Evolutionary conservation across 2,113 vertebrate genomes (phyloP).

Genomic region (Osmerus mordax): DNA sequence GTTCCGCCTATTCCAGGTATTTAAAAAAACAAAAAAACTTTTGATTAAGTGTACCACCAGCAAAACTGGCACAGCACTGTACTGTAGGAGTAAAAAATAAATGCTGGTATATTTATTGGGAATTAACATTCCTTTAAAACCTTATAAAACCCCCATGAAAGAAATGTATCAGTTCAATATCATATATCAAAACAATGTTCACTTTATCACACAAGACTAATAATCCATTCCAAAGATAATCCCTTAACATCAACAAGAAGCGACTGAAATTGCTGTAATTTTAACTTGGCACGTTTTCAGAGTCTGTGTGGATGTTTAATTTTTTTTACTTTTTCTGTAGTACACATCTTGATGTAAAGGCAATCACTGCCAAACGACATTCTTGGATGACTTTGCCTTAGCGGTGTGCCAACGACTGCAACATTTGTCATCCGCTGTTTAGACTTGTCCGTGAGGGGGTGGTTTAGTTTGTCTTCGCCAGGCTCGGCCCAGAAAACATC

Average conservation of each 20-base stretch:
- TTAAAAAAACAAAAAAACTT: conserved; percentile 38
- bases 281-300: conserved; percentile 48
- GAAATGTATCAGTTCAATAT: conserved; percentile 17
- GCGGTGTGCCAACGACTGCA: conserved; percentile 46
- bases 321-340: conserved; percentile 12
- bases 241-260: conserved; percentile 48
- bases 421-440: conserved; percentile 59
- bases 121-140: conserved; percentile 15
- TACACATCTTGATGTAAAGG: conserved; percentile 50
- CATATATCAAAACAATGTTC: conserved; percentile 5
- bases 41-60: conserved; percentile 19
- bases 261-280: conserved; percentile 48
- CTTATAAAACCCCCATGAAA: conserved; percentile 16
- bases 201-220: conserved; percentile 20
- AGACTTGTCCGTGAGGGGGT: conserved; percentile 48
- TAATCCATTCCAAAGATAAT: conserved; percentile 47
- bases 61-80: conserved; percentile 22
- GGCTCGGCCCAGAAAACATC: conserved; percentile 40
- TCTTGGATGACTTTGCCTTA: conserved; percentile 52
- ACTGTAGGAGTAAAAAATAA: conserved; percentile 6
- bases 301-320: conserved; percentile 37
- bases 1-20: conserved; percentile 38
- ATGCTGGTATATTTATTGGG: conserved; percentile 5
- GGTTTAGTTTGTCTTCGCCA: conserved; percentile 2
- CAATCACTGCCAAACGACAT: conserved; percentile 55